These are phyloP conservation scores for Drosophila murphyi DNA, from an alignment of 1,140 invertebrate species.

Conservation along the genomic window DNA sequence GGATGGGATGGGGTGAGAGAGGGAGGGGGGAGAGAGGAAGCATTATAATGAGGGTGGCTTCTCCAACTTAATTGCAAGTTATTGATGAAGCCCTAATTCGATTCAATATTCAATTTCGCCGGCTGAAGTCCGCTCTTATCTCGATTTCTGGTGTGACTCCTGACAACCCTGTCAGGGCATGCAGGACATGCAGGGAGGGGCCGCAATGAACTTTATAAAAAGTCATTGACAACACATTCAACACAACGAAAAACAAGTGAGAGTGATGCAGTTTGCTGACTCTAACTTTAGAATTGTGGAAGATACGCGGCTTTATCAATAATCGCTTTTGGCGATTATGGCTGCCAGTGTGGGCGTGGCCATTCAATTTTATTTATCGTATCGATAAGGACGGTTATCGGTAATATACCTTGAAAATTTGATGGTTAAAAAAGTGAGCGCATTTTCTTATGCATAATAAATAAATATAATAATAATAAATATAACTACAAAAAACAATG, in stretches of 20 bases:
- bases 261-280: background rate
- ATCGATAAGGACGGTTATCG: too few relatives aligned
- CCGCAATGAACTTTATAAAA: conserved; percentile 61
- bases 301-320: too few relatives aligned
- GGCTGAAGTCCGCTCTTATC: background rate
- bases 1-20: conserved; percentile 12
- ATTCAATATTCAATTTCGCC: conserved; percentile 50
- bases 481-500: too few relatives aligned
- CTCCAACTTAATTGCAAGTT: conserved; percentile 67
- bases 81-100: conserved; percentile 51
- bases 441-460: too few relatives aligned
- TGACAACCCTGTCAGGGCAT: conserved; percentile 21
- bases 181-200: conserved; percentile 10
- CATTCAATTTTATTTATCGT: too few relatives aligned
- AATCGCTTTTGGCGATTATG: too few relatives aligned
- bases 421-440: too few relatives aligned
- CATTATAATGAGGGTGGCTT: background rate
- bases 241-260: conserved; percentile 3
- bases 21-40: conserved; percentile 14
- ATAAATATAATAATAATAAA: too few relatives aligned
- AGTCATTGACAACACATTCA: conserved; percentile 61
- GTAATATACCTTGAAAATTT: too few relatives aligned
- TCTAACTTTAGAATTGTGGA: too few relatives aligned
- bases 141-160: background rate
- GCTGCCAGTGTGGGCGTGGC: too few relatives aligned